Base-by-base conservation (phyloP, 2,888 invertebrate genomes). In the Trachelus troglodyta region DNA sequence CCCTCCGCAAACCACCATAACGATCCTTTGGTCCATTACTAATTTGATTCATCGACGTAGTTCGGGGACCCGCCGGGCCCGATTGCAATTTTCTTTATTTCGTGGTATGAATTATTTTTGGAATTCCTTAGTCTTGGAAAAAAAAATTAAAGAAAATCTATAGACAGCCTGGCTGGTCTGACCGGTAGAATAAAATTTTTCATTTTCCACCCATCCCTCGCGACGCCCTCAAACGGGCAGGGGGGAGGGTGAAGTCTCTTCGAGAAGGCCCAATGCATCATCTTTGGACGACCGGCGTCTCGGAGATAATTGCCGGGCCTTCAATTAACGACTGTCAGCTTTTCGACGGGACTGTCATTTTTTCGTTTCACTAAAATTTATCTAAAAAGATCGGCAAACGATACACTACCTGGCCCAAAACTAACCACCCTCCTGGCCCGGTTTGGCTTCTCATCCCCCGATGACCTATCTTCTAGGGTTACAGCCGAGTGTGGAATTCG, bases 291-390 rank as follows among this genome's bases (percentile, higher is more conserved):
- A 71, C 71, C 31, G 71, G 71, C 71, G 33, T 31, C 71, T 71
- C 71, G 71, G 71, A 71, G 71, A 71, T 71, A 71, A 71, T 71
- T 71, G 71, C 71, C 71, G 71, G 31, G 33, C 71, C 71, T 71
- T 71, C 71, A 81, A 80, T 81, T 77, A 80, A 83, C 81, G 77
- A 81, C 76, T 75, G 74, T 69, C 81, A 79, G 74, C 75, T 81
- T 78, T 79, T 76, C 74, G 77, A 77, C 77, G 73, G 80, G 69
- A 68, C 77, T 83, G 83, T 83, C 79, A 79, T 82, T 73, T 82
- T 71, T 74, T 76, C 40, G 12, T 31, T 73, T 34, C 6, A 68
- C 4, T 31, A 69, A 75, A 75, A 79, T 80, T 78, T 75, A 31
- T 76, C 74, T 78, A 73, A 40, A 79, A 74, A 77, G 76, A 80